phyloP scores from a whole-genome alignment of 2,797 vertebrate species.

The Pangasius sanitwongsei region DNA sequence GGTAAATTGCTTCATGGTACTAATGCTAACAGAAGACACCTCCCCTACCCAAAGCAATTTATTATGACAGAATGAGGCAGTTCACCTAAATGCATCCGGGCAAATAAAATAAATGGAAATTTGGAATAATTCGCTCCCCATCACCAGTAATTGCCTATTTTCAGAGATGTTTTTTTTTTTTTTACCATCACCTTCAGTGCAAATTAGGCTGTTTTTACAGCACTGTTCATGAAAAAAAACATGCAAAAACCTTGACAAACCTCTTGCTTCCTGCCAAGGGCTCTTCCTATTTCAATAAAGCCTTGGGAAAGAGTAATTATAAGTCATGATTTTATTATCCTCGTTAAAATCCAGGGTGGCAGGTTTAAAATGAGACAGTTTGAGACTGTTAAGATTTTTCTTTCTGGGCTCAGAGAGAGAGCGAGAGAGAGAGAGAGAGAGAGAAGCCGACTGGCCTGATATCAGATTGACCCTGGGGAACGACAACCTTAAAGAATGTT shows the following conservation, averaged over 20 bases:
- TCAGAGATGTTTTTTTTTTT: constrained; percentile 7
- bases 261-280: not conserved
- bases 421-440: constrained; percentile 4
- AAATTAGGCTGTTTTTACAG: constrained; percentile 30
- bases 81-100: not conserved
- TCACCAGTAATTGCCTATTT: constrained; percentile 36
- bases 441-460: not conserved
- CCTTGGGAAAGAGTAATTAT: constrained; percentile 38
- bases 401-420: not conserved
- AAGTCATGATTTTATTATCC: constrained; percentile 28
- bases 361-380: not conserved
- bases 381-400: not conserved
- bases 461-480: constrained; percentile 31
- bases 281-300: constrained; percentile 31
- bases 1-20: constrained; percentile 1
- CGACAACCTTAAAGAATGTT: constrained; percentile 43
- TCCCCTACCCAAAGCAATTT: not conserved
- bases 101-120: constrained; percentile 35
- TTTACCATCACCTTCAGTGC: constrained; percentile 22
- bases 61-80: constrained; percentile 24
- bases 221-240: constrained; percentile 17
- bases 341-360: not conserved
- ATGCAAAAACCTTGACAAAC: constrained; percentile 8
- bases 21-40: constrained; percentile 4
- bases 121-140: constrained; percentile 14